Conservation (phyloP, 2,113 vertebrate genomes). For the Cyphomyrus discorhynchus region DNA sequence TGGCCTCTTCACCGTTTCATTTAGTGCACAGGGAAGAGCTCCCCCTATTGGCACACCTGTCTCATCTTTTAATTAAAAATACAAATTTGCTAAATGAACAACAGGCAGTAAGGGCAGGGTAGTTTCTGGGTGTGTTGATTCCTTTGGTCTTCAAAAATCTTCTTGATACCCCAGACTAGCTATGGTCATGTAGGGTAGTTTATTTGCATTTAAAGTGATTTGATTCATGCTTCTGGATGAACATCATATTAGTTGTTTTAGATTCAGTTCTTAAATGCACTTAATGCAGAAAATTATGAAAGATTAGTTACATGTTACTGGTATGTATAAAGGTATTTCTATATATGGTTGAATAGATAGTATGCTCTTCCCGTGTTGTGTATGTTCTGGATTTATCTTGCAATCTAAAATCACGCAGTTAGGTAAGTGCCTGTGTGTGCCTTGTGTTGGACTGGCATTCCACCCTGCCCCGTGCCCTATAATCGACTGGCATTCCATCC, state of each 20-base stretch:
- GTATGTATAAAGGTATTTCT: not conserved
- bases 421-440: not conserved
- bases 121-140: not conserved
- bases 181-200: not conserved
- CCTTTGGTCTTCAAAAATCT: not conserved
- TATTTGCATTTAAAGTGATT: not conserved
- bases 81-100: not conserved
- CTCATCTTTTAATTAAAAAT: not conserved
- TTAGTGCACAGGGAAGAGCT: not conserved
- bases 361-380: not conserved
- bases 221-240: not conserved
- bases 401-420: not conserved
- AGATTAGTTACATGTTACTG: not conserved
- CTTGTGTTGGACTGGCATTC: not conserved
- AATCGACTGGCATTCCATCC: not conserved
- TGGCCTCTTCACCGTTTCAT: not conserved
- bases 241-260: not conserved
- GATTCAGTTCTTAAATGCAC: not conserved
- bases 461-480: not conserved
- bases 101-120: not conserved
- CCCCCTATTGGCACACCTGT: not conserved
- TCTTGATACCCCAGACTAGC: not conserved
- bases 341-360: not conserved
- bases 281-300: not conserved
- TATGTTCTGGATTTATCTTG: not conserved